Evolutionary conservation across 1,140 invertebrate genomes (phyloP), one percentile per base, ranked within the genome.

Genomic region (Nymphalis io): DNA sequence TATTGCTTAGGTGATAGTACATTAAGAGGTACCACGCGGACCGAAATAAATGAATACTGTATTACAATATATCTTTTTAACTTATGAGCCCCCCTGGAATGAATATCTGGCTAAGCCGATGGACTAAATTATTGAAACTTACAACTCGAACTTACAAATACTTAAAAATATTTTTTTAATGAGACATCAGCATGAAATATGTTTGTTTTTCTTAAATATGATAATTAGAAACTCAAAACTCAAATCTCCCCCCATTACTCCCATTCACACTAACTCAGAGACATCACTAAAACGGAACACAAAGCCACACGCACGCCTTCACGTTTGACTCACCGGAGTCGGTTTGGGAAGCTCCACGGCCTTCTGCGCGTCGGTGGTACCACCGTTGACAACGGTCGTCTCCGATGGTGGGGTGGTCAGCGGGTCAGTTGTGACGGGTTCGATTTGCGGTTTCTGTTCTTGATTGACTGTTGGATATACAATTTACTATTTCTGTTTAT

Each of bases 301-400:
- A 58, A 39, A 65, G 60, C 59, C 61, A 63, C 40, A 70, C 68
- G 40, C 18, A 65, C 53, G 38, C 33, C 11, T 21, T 38, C 62
- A 38, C 18, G 20, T 20, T 2, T 1, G 16, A 84, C 85, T 81
- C 58, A 89, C 87, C 79, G 85, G 87, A n/a, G 87, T 88, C 0
- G 87, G 87, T 77, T 88, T 88, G 0, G 87, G 87, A 44, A 93
- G 66, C 53, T 93, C 92, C 1, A 84, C 60, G 1, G 75, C 64
- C 70, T 80, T 79, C 21, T 55, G 57, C 55, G 74, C 70, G 33
- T 70, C 65, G 13, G 11, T 42, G 23, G 48, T 55, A 16, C 44
- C 12, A 20, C 63, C 48, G 51, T 72, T 65, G 67, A 33, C 6
- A 6, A 46, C 42, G n/a, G 55, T 61, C 40, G 60, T 60, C 57